phyloP scores from a whole-genome alignment of 2,797 vertebrate genomes.

The Crossoptilon crossoptilon region DNA sequence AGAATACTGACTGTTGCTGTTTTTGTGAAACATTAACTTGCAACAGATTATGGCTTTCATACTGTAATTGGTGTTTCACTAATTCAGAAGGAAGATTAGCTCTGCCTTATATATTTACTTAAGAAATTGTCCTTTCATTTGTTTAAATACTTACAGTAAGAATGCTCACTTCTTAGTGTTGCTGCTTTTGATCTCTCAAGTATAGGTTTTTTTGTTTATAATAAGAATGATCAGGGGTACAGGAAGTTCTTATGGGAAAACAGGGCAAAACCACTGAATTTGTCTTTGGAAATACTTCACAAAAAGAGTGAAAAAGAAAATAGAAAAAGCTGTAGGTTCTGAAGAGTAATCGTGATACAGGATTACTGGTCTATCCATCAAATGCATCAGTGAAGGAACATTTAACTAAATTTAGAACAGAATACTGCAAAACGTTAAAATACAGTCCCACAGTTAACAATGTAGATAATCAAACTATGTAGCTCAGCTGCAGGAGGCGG shows the following conservation, averaged over 20 bases:
- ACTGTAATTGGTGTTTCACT: not conserved
- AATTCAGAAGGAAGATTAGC: not conserved
- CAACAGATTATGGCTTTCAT: not conserved
- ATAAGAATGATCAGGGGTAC: not conserved
- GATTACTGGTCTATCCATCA: not conserved
- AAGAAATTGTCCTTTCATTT: not conserved
- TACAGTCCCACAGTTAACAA: not conserved
- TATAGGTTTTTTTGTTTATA: not conserved
- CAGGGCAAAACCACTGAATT: not conserved
- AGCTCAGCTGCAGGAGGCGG: not conserved
- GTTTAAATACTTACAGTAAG: conserved; percentile 3
- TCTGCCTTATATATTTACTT: not conserved
- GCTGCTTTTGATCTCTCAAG: not conserved
- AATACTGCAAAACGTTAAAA: conserved; percentile 6
- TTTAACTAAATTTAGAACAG: not conserved
- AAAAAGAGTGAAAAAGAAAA: conserved; percentile 3
- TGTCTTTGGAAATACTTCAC: not conserved
- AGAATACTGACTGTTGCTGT: not conserved
- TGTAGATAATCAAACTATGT: not conserved
- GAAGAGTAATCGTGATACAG: not conserved
- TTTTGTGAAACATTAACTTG: not conserved
- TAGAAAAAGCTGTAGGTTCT: not conserved
- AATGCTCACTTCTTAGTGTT: not conserved
- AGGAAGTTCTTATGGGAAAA: not conserved
- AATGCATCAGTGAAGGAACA: not conserved